A percentile compares a stretch with the other conserved stretches of the same genome.
Evolutionary conservation across 1,140 invertebrate species (phyloP).

Genomic region (Microplitis demolitor): DNA sequence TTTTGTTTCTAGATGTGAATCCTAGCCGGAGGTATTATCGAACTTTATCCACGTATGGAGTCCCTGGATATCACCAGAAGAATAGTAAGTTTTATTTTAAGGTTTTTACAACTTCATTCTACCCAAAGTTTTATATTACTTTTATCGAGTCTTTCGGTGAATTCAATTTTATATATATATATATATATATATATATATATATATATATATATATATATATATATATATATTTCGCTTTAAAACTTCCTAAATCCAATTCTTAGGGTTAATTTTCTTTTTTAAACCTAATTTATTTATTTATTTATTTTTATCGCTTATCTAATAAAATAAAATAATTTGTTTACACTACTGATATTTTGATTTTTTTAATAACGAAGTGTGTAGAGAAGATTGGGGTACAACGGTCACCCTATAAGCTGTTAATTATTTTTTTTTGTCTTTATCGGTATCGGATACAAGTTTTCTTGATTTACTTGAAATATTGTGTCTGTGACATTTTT

Average conservation of each 20-base stretch:
- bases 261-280: neutral
- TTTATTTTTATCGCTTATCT: too few species aligned
- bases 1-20: slow-evolving; percentile 35
- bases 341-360: too few species aligned
- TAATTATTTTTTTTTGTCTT: too few species aligned
- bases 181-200: neutral
- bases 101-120: neutral
- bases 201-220: neutral
- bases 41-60: slow-evolving; percentile 33
- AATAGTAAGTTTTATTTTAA: slow-evolving; percentile 25
- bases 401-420: too few species aligned
- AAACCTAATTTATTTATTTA: neutral
- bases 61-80: slow-evolving; percentile 31
- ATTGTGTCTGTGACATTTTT: too few species aligned
- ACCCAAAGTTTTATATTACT: neutral
- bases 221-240: neutral
- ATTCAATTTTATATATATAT: neutral
- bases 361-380: too few species aligned
- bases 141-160: neutral
- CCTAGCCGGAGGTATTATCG: slow-evolving; percentile 32
- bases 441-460: too few species aligned
- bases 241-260: neutral
- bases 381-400: too few species aligned
- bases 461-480: too few species aligned
- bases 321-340: too few species aligned